Evolutionary conservation across 2,797 vertebrate species (phyloP), one percentile per base, ranked within the genome.

Genomic region (Cygnus olor): DNA sequence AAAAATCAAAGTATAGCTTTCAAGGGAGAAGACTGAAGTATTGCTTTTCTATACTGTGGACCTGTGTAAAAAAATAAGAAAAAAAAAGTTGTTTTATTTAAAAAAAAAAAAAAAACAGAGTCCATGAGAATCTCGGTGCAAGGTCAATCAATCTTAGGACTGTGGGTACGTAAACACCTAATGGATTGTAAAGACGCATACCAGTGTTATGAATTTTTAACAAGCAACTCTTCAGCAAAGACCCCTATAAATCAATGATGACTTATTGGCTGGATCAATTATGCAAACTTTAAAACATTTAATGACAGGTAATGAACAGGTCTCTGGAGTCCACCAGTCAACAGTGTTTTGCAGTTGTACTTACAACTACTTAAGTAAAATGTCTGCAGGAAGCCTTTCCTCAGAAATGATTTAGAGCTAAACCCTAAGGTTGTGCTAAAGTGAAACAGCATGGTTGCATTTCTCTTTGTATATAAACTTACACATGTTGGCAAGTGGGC

Each of bases 211-310:
- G 98, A 99, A 99, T 99, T 99, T 99, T 99, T 99, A 99, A 99
- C 98, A 96, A 98, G 98, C 95, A 98, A 93, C 98, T 98, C 98
- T 98, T 98, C 98, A 98, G 98, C 98, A 97, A 97, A 98, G 98
- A 98, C 98, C 98, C 97, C 98, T 98, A 99, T 99, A 98, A 99
- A 99, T 99, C 99, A 99, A 99, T 99, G 98, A 99, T 98, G 98
- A 99, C 98, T 99, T 99, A 99, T 99, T 99, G 98, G 98, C 97
- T 97, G 95, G 98, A 99, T 99, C 99, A 99, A 99, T 99, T 99
- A 99, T 99, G 99, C 99, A 99, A 99, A 99, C 99, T 99, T 99
- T 98, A 99, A 99, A 99, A 99, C 99, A 99, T 99, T 99, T 99
- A 99, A 99, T 99, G 98, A 99, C 99, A 99, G 98, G 98, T 99